Base-by-base conservation (phyloP, 2,888 invertebrate species). In the Spisula solida region DNA sequence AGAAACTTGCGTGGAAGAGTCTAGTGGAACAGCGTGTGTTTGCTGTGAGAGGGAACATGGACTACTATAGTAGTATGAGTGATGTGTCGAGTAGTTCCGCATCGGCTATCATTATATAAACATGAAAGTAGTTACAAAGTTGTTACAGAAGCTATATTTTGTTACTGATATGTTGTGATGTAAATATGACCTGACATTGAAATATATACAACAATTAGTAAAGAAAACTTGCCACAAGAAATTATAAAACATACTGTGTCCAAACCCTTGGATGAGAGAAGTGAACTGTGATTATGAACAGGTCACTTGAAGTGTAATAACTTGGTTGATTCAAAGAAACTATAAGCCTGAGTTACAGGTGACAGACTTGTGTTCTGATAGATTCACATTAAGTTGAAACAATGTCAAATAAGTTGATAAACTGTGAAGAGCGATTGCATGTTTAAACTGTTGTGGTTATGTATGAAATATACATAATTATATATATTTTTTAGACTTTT, bases 1-100 rank as follows among this genome's bases (percentile, higher is more conserved):
- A 95, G 93, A 96, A 96, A 83, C 94, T 93, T 88, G 94, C 95
- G 0, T 96, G 96, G 96, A 96, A 95, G 89, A 94, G 93, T 87
- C 90, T 96, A 29, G 90, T 96, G 0, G 95, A 96, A 70, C 96
- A 96, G 93, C 90, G 95, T 25, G 95, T 96, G 16, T 87, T 91
- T 66, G 93, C 92, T 29, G 87, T 94, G 6, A 88, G 93, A 47
- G 94, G 94, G 12, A 86, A 91, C 5, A 82, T 94, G 34, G 92
- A 93, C 34, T 93, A 93, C 29, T 94, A 91, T 89, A 94, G 94
- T 86, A 93, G 93, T 81, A 91, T 88, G 8, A 94, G 93, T 91
- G 94, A 94, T 85, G 82, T 92, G 14, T 92, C 92, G 0, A 90
- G 91, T 29, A 91, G 92, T 34, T 92, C 92, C 5, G 91, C 92